These are phyloP conservation scores for Pseudoatta argentina DNA, from an alignment of 1,140 invertebrate genomes.

Conservation along the genomic window DNA sequence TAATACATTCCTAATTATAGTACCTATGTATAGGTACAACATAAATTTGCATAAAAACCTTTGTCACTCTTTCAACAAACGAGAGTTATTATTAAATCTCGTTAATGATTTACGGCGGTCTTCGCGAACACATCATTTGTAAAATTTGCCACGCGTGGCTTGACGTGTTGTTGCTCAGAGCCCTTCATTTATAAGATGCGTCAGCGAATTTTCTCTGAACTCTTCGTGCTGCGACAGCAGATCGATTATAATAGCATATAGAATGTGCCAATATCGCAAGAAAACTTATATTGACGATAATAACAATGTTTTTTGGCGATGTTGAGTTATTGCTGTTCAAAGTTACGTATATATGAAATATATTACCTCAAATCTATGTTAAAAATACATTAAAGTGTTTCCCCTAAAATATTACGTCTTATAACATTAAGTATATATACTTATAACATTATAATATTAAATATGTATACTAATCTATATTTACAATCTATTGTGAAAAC, in stretches of 20 bases:
- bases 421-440: neutral
- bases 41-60: neutral
- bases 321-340: constrained; percentile 23
- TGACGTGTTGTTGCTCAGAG: constrained; percentile 18
- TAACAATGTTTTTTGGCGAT: constrained; percentile 31
- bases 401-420: neutral
- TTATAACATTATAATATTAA: neutral
- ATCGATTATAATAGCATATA: constrained; percentile 40
- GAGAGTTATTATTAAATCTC: constrained; percentile 39
- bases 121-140: constrained; percentile 34
- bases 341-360: constrained; percentile 11
- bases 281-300: constrained; percentile 5
- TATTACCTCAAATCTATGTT: neutral
- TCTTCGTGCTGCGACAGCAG: constrained; percentile 4
- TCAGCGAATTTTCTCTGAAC: constrained; percentile 34
- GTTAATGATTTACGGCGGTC: constrained; percentile 39
- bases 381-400: neutral
- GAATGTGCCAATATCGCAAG: constrained; percentile 34
- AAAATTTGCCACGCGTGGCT: constrained; percentile 42
- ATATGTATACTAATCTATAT: neutral
- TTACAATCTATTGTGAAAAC: neutral
- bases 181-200: constrained; percentile 55
- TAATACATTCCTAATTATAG: neutral
- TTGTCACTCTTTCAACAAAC: neutral
- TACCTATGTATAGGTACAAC: neutral